Evolutionary conservation across 2,113 vertebrate genomes (phyloP).

Genomic region (Mus pahari): DNA sequence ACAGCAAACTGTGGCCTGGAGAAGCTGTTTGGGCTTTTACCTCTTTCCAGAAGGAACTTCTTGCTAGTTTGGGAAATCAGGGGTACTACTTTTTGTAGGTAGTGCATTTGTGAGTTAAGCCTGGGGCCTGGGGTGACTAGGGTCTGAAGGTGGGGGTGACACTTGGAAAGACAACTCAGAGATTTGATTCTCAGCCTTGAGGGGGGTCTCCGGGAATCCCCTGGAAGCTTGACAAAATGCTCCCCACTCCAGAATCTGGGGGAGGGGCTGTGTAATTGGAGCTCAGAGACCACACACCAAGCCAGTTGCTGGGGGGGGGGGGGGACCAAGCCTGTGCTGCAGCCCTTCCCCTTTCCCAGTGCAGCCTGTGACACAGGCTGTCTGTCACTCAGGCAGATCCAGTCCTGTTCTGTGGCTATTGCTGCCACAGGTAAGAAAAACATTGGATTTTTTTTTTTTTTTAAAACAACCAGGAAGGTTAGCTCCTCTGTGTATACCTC

Average conservation of each 20-base stretch:
- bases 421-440: not conserved
- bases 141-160: not conserved
- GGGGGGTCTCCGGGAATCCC: slow-evolving; percentile 65
- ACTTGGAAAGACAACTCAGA: slow-evolving; percentile 41
- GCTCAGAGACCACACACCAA: slow-evolving; percentile 78
- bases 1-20: fast-evolving
- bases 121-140: not conserved
- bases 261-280: slow-evolving; percentile 67
- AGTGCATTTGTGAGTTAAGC: not conserved
- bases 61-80: not conserved
- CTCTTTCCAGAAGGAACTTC: not conserved
- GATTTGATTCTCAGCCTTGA: slow-evolving; percentile 54
- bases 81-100: not conserved
- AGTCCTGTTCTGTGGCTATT: not conserved
- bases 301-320: slow-evolving; percentile 50
- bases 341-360: not conserved
- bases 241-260: slow-evolving; percentile 56
- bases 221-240: slow-evolving; percentile 70
- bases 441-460: not conserved
- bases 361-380: not conserved
- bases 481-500: not conserved
- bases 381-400: not conserved
- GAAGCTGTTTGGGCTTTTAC: not conserved
- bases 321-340: not conserved
- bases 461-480: not conserved